Percentiles rank a stretch among this genome's conserved stretches.
phyloP scores from a whole-genome alignment of 2,113 vertebrate genomes.

The Ceuthmochares aereus region DNA sequence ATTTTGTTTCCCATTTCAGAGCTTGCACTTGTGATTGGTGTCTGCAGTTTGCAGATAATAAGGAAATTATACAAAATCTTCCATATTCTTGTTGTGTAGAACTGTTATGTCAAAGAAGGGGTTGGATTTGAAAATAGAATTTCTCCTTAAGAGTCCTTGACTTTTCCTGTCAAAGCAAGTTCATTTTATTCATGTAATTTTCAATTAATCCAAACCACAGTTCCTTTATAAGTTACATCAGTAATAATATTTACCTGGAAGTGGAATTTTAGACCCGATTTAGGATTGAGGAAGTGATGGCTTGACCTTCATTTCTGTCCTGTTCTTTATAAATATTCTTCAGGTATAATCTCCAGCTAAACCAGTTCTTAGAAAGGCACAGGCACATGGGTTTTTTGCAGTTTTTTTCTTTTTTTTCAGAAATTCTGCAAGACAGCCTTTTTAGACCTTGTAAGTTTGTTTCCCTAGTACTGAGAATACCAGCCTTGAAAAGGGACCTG shows the following conservation, averaged over 20 bases:
- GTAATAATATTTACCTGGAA: constrained; percentile 24
- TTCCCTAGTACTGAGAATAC: not conserved
- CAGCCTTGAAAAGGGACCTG: not conserved
- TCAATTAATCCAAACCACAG: not conserved
- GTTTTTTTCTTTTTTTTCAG: not conserved
- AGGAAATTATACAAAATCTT: not conserved
- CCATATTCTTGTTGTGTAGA: not conserved
- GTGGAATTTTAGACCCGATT: not conserved
- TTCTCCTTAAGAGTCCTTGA: not conserved
- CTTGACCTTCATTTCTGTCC: not conserved
- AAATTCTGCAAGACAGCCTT: not conserved
- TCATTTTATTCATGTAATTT: not conserved
- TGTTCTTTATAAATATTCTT: not conserved
- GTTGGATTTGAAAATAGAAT: not conserved
- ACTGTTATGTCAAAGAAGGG: not conserved
- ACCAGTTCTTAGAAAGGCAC: not conserved
- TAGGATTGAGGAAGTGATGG: not conserved
- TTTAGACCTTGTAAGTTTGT: not conserved
- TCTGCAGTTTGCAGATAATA: not conserved
- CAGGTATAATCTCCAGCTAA: not conserved
- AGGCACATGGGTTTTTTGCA: not conserved
- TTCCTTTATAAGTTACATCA: not conserved
- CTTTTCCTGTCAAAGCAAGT: constrained; percentile 4
- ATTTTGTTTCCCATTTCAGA: not conserved
- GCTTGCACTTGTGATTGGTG: not conserved